Percentiles rank a stretch among this genome's conserved stretches.
phyloP scores from a whole-genome alignment of 2,888 invertebrate species.

The Cryptosula pallasiana region DNA sequence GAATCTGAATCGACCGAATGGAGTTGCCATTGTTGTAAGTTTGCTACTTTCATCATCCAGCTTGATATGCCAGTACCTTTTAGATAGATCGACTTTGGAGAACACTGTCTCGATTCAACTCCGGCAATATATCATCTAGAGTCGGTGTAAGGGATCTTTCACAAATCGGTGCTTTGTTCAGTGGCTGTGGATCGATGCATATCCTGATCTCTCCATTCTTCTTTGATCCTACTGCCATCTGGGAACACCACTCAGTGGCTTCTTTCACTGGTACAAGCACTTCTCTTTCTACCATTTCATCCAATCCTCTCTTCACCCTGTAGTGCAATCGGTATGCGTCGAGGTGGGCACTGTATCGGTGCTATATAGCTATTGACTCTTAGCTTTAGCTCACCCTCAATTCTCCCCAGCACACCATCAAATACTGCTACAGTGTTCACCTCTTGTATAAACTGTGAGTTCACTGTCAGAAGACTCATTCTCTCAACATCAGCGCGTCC shows the following conservation, averaged over 20 bases:
- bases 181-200: conserved; percentile 31
- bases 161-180: conserved; percentile 26
- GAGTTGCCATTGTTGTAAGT: conserved; percentile 27
- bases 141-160: conserved; percentile 26
- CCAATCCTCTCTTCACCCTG: conserved; percentile 25
- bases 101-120: conserved; percentile 26
- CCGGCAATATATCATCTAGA: conserved; percentile 32
- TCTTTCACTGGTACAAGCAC: conserved; percentile 25
- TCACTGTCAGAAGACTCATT: conserved; percentile 26
- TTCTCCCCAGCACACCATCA: conserved; percentile 24
- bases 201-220: conserved; percentile 26
- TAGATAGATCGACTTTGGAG: conserved; percentile 24
- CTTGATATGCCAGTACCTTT: conserved; percentile 26
- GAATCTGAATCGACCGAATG: conserved; percentile 26
- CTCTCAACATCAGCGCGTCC: neutral
- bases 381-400: conserved; percentile 25
- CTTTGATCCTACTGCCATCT: conserved; percentile 28
- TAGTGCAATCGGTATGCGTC: conserved; percentile 25
- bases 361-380: conserved; percentile 7
- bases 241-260: conserved; percentile 24
- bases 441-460: conserved; percentile 25
- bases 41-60: conserved; percentile 25
- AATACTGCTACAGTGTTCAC: conserved; percentile 25
- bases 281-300: conserved; percentile 25
- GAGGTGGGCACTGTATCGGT: conserved; percentile 25